Base-by-base conservation (phyloP, 1,140 invertebrate genomes). In the Drosophila virilis region DNA sequence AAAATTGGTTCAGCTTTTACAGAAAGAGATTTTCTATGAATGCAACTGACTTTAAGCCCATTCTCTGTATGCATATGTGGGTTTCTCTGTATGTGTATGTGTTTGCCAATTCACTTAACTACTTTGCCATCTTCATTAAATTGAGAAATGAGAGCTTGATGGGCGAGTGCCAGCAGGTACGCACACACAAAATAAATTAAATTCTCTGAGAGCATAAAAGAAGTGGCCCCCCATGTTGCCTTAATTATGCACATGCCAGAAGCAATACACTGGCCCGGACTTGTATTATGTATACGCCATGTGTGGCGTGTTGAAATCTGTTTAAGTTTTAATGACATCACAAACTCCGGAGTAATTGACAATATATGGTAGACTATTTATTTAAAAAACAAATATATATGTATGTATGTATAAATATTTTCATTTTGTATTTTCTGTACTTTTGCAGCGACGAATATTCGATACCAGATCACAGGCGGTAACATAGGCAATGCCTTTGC, bases 401-500 rank as follows among this genome's bases (percentile, higher is more conserved):
- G n/a, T n/a, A n/a, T n/a, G n/a, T 22, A 22, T 22, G 22, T 22
- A 28, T 28, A 28, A 5, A 28, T 28, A 28, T 28, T 5, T 28
- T 28, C 22, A 28, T 28, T 28, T 28, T 28, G 22, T 28, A 28
- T 28, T 28, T 28, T 28, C 22, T 28, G 22, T 28, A 28, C 22
- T 28, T 40, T 93, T 94, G n/a, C 93, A 96, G 95, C 95, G 77
- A 95, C 95, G 77, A 94, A 94, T 91, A 95, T 96, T 92, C 94
- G 95, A 78, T 96, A 96, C 93, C 95, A 96, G 92, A 96, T 96
- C 77, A 96, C 95, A 66, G 94, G 95, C 91, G 96, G 96, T 85
- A 96, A 96, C 93, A 94, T 95, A 86, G 95, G 95, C 67, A 95
- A 95, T 83, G 95, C 95, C 17, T 97, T 97, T 91, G 95, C 95